Base-by-base conservation (phyloP, 2,113 vertebrate genomes). In the Lamprologus speciosus region DNA sequence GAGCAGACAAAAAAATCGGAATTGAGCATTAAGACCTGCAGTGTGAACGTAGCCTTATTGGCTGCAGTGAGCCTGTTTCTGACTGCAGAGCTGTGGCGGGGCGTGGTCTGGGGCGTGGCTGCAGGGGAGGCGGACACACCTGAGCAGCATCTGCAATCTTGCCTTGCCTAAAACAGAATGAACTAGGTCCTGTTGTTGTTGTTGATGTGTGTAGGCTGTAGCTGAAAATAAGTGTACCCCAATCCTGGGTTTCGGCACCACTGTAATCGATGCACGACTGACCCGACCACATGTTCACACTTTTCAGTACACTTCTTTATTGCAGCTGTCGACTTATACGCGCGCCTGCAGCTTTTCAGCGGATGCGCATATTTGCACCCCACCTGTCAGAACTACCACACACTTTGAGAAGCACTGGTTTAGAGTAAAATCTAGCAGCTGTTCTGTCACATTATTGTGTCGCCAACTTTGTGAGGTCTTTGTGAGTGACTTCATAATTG, bases 211-310 rank as follows among this genome's bases (percentile, higher is more conserved):
- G 55, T 58, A 58, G 13, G 13, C 23, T 58, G 55, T 58, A 58
- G 55, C 4, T 57, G 55, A 58, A 58, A 1, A 3, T 23, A 23
- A 23, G 13, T 58, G 7, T 14, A 3, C 21, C 54, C 4, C 21
- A 57, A 3, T 26, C 21, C 0, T 57, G 54, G 4, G 12, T 57
- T 57, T 57, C 0, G 2, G 54, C 54, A 26, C 54, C 0, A 26
- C 54, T 14, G 54, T 8, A 26, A 8, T 13, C 6, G 4, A 55
- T 55, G 54, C 54, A 55, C 21, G 21, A 55, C 2, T 0, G 21
- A 55, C 54, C 54, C 54, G 2, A 13, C 21, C 54, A 58, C 23
- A 16, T 58, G 55, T 0, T 16, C 23, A 5, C 23, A 28, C 55
- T 58, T 58, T 58, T 58, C 55, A 28, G 13, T 58, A 16, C 4